Conservation (phyloP, 1,140 invertebrate species). For the Pemphigus obesinymphae region DNA sequence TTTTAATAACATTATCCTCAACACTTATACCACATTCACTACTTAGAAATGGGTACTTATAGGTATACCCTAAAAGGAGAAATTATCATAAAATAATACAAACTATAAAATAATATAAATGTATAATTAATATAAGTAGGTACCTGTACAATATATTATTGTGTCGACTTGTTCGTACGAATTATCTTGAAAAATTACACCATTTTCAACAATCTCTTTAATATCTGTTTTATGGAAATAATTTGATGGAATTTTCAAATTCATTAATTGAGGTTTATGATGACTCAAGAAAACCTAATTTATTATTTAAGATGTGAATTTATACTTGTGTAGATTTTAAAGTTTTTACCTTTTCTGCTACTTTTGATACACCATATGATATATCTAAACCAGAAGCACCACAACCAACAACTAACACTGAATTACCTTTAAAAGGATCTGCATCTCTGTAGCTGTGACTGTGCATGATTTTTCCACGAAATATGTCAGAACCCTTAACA, state of each 20-base stretch:
- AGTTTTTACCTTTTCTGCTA: constrained; percentile 55
- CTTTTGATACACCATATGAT: constrained; percentile 56
- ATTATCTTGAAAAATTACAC: constrained; percentile 60
- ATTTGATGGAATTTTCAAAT: constrained; percentile 61
- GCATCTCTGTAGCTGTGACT: constrained; percentile 80
- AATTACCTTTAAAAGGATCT: constrained; percentile 60
- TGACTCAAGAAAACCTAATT: constrained; percentile 58
- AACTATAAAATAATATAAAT: not conserved
- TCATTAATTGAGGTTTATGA: constrained; percentile 58
- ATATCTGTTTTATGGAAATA: constrained; percentile 63
- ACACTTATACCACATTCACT: constrained; percentile 64
- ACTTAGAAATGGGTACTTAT: constrained; percentile 73
- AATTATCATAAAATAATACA: not conserved
- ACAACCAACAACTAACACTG: constrained; percentile 75
- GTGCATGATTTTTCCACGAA: constrained; percentile 68
- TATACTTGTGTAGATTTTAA: constrained; percentile 40
- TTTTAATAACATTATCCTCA: constrained; percentile 71
- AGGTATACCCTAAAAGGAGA: constrained; percentile 65
- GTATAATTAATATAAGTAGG: not conserved
- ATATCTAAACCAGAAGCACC: constrained; percentile 77
- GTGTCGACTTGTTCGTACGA: constrained; percentile 60
- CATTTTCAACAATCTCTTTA: constrained; percentile 53
- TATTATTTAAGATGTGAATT: not conserved
- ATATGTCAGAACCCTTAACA: constrained; percentile 61
- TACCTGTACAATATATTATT: constrained; percentile 63